Evolutionary conservation across 2,888 invertebrate genomes (phyloP).

Genomic region (Stenodera caucasica): DNA sequence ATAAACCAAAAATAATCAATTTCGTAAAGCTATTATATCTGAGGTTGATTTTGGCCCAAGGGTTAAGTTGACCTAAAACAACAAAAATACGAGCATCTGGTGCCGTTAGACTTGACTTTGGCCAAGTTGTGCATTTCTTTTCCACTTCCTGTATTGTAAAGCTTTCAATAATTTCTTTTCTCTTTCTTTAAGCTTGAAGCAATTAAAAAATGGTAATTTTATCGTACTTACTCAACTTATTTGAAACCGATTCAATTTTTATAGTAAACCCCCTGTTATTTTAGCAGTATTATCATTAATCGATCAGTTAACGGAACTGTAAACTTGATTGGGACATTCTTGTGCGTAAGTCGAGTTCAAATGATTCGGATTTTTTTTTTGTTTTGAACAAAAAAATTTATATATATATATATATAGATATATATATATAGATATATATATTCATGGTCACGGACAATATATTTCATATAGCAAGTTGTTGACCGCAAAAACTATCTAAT

Average conservation of each 20-base stretch:
- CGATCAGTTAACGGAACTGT: slow-evolving; percentile 26
- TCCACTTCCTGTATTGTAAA: slow-evolving; percentile 25
- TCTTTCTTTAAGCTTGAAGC: slow-evolving; percentile 23
- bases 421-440: too few species aligned
- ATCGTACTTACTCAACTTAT: too few species aligned
- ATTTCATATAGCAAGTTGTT: slow-evolving; percentile 24
- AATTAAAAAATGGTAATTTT: slow-evolving; percentile 17
- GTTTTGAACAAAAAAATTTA: too few species aligned
- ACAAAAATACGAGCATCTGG: slow-evolving; percentile 30
- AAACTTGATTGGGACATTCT: slow-evolving; percentile 27
- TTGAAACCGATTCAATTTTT: not conserved
- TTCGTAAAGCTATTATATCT: not conserved
- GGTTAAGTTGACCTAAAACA: slow-evolving; percentile 29
- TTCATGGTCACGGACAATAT: slow-evolving; percentile 30
- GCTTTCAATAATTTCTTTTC: slow-evolving; percentile 26
- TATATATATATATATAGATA: too few species aligned
- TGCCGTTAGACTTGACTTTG: slow-evolving; percentile 29
- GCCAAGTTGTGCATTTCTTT: slow-evolving; percentile 26
- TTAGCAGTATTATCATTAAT: not conserved
- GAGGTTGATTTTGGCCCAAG: slow-evolving; percentile 8
- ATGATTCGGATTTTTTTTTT: slow-evolving; percentile 27
- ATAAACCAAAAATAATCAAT: not conserved
- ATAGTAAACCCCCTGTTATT: not conserved
- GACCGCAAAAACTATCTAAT: slow-evolving; percentile 22
- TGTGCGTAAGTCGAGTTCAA: slow-evolving; percentile 25